Base-by-base conservation (phyloP, 1,140 invertebrate genomes). In the Triops cancriformis region DNA sequence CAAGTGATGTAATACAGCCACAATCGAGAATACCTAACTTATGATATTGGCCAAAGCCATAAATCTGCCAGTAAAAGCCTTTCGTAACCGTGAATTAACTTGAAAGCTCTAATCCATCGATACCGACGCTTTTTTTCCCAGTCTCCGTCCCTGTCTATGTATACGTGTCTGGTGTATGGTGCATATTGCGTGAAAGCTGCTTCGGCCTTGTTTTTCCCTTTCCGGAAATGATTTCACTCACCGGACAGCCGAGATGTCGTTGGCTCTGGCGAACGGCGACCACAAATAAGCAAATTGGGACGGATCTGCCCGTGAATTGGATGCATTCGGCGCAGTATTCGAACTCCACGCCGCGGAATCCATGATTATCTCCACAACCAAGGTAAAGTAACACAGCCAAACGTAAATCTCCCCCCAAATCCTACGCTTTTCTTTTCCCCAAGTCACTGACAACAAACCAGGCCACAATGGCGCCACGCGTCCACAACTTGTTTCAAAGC, bases 241-340 rank as follows among this genome's bases (percentile, higher is more conserved):
- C 51, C 51, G 23, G 51, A 23, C 51, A 64, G 31, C 31, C 7
- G 51, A 64, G 51, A 64, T 18, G 51, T 64, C 51, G 51, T 64
- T 64, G 51, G 51, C 18, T 64, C 51, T 10, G 18, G 51, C 14
- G 14, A 64, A 64, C 23, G 51, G 51, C 14, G 51, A 23, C 51
- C 51, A 64, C 51, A 64, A 64, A 64, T 64, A 64, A 64, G 51
- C 51, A 64, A 64, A 64, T 64, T 64, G 51, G 14, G 51, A 64
- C 5, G 51, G 51, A 64, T 64, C 23, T 23, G 51, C 51, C 10
- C 51, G 51, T 5, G 51, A 64, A n/a, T 18, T 18, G 23, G 51
- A 64, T 18, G 51, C 18, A 18, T 64, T 64, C 18, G 51, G 18
- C 14, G 18, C 51, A 11, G 18, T 64, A 18, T 64, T 64, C 10